Conservation (phyloP, 2,797 vertebrate genomes). For the Thripadectes ignobilis region DNA sequence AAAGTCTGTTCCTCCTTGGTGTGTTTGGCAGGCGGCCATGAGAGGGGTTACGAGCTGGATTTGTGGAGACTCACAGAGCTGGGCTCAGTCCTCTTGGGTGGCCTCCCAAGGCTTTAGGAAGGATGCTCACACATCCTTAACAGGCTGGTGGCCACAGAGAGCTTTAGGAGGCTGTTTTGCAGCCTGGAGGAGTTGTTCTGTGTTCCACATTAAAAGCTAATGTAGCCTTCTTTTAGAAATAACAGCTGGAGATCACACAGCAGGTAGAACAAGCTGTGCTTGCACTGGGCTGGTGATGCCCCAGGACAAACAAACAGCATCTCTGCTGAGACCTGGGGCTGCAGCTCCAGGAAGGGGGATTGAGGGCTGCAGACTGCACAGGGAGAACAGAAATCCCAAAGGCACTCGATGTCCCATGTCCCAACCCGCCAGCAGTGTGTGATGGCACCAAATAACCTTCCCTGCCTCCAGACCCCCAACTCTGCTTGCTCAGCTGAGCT, state of each 20-base stretch:
- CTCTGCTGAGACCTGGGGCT: neutral
- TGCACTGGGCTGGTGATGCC: neutral
- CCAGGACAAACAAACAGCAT: neutral
- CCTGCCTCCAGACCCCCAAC: accelerated
- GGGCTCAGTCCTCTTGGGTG: neutral
- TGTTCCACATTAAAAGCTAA: neutral
- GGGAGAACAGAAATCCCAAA: neutral
- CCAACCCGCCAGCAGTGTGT: accelerated
- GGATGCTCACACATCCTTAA: neutral
- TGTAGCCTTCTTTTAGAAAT: neutral
- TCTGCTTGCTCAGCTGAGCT: neutral
- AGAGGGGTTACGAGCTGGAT: neutral
- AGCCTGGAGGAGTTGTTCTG: neutral
- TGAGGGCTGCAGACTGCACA: accelerated
- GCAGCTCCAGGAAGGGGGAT: neutral
- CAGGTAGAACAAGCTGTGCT: neutral
- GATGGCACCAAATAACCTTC: neutral
- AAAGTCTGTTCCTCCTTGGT: neutral
- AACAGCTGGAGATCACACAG: neutral
- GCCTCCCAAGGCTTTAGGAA: neutral
- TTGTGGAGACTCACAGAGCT: accelerated
- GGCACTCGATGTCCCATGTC: accelerated
- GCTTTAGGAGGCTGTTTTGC: neutral
- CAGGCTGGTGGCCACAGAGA: neutral
- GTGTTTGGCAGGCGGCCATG: accelerated